Evolutionary conservation across 2,888 invertebrate genomes (phyloP), one percentile per base, ranked within the genome.

Genomic region (Ophion costatus): DNA sequence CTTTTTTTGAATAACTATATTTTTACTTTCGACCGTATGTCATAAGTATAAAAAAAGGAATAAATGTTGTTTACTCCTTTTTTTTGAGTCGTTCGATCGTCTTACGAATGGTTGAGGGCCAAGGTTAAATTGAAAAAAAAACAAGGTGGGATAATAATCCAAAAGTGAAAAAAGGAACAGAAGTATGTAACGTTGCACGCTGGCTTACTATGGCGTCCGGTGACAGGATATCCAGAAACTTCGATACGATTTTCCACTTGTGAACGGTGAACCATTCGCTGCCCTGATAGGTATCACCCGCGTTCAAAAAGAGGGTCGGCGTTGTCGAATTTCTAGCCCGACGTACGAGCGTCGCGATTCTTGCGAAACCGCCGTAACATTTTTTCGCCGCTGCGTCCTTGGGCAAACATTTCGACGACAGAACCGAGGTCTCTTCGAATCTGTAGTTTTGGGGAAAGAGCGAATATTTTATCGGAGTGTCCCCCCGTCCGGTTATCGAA

Each of bases 271-370:
- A 98, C 97, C 98, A 98, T 0, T 97, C 95, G 0, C 98, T 97
- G 0, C 98, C 98, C 0, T 98, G 97, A 93, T 97, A 99, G 0
- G 98, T 98, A 93, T 98, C 98, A 0, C 98, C 98, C 0, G 98
- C 98, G 91, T 98, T 98, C n/a, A 99, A 94, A 91, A 97, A 98
- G 5, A 98, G 91, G 0, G 97, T 96, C 0, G 96, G 95, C 0
- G 95, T 95, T 56, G 95, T 95, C 33, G 95, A 94, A 85, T 94
- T 92, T 57, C 96, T 94, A n/a, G 95, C 96, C 90, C 96, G 94
- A 61, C 96, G 95, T 2, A 97, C 95, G 56, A 94, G 91, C 66
- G 94, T 94, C 9, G 96, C 96, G 1, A 97, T 95, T 87, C 98
- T 95, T 0, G 98, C 97, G 91, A 98, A 97, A 0, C 98, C 98